Percentiles rank a stretch among this genome's conserved stretches.
Evolutionary conservation across 2,797 vertebrate genomes (phyloP).

Genomic region (Liparis tanakae): DNA sequence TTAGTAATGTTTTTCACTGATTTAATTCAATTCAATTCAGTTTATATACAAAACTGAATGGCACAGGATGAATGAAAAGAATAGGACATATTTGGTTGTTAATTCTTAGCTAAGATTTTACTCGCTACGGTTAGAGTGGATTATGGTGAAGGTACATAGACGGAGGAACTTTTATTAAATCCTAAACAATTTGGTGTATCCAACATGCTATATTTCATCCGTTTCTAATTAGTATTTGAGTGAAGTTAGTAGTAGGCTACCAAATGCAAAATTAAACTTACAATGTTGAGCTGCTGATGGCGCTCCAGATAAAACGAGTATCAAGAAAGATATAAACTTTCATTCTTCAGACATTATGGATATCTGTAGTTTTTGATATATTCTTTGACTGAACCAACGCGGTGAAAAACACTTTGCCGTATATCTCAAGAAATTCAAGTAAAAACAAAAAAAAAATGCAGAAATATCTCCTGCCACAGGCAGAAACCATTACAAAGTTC

Average conservation of each 20-base stretch:
- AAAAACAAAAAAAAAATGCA: constrained; percentile 4
- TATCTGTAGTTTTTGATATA: not conserved
- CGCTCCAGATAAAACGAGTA: not conserved
- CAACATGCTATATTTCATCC: not conserved
- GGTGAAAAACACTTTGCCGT: not conserved
- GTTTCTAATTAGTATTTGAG: not conserved
- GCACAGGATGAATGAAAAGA: not conserved
- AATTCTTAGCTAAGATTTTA: not conserved
- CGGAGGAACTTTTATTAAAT: not conserved
- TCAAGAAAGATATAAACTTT: not conserved
- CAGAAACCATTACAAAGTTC: not conserved
- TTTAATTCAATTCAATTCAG: too few relatives aligned
- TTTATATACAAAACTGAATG: not conserved
- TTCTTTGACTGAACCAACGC: not conserved
- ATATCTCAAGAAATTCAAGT: constrained; percentile 6
- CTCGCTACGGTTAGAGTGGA: not conserved
- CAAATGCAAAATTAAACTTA: not conserved
- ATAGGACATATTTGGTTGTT: constrained; percentile 2
- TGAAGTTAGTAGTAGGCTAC: not conserved
- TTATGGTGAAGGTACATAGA: constrained; percentile 4
- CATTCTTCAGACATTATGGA: not conserved
- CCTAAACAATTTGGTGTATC: not conserved
- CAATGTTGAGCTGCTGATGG: not conserved
- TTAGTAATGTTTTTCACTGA: constrained; percentile 16
- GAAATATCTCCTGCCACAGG: not conserved